These are phyloP conservation scores for Archivesica marissinica DNA, from an alignment of 1,140 invertebrate genomes.

Conservation along the genomic window DNA sequence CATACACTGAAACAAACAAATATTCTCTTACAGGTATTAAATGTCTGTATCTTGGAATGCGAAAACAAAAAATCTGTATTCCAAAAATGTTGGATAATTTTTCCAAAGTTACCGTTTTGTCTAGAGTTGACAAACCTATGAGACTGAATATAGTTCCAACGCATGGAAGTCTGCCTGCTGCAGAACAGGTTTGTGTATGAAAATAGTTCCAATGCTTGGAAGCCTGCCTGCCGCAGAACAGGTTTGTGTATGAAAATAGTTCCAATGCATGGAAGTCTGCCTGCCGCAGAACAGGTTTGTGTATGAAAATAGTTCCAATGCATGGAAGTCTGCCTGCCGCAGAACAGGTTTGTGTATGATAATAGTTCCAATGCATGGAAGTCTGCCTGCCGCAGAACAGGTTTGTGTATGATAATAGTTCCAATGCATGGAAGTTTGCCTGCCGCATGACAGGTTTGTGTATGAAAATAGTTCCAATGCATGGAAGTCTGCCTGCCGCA, in stretches of 20 bases:
- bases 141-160: constrained; percentile 94
- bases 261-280: constrained; percentile 96
- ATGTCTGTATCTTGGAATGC: too few relatives aligned
- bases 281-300: constrained; percentile 88
- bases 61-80: too few relatives aligned
- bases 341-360: constrained; percentile 89
- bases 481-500: constrained; percentile 93
- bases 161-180: constrained; percentile 94
- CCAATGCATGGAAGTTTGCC: constrained; percentile 97
- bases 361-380: constrained; percentile 96
- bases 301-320: constrained; percentile 94
- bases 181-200: constrained; percentile 89
- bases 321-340: constrained; percentile 94
- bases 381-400: constrained; percentile 90
- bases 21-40: too few relatives aligned
- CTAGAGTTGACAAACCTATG: too few relatives aligned
- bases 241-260: constrained; percentile 90
- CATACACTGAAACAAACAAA: too few relatives aligned
- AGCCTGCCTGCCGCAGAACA: constrained; percentile 91
- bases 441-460: constrained; percentile 88
- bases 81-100: too few relatives aligned
- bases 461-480: constrained; percentile 94
- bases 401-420: constrained; percentile 90
- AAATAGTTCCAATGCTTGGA: constrained; percentile 96
- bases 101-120: too few relatives aligned